These are phyloP conservation scores for Andrena bicolor DNA, from an alignment of 2,888 invertebrate genomes.

Conservation along the genomic window DNA sequence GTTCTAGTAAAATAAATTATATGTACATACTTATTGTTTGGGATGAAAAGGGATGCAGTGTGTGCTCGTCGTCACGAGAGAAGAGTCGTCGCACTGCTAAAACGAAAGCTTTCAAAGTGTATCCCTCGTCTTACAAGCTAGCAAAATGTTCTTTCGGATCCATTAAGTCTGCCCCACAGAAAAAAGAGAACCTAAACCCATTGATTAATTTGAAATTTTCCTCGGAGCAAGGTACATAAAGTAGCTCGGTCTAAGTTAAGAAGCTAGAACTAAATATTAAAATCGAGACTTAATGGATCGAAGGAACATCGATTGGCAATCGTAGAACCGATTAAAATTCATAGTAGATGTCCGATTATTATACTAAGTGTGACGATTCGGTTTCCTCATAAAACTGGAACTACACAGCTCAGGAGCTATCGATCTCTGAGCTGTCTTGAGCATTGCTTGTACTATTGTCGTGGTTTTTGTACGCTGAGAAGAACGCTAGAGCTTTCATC, in stretches of 20 bases:
- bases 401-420: constrained; percentile 26
- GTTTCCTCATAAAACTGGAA: not conserved
- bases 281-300: constrained; percentile 49
- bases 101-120: constrained; percentile 3
- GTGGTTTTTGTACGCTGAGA: constrained; percentile 93
- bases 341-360: constrained; percentile 4
- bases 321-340: constrained; percentile 51
- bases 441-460: constrained; percentile 76
- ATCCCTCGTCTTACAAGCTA: constrained; percentile 16
- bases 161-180: constrained; percentile 20
- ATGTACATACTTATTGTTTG: constrained; percentile 55
- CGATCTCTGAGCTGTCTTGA: constrained; percentile 56
- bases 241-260: not conserved
- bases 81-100: constrained; percentile 1
- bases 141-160: constrained; percentile 25
- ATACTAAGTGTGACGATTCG: constrained; percentile 1
- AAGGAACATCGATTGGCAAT: constrained; percentile 49
- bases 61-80: not conserved
- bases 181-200: not conserved
- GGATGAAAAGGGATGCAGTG: constrained; percentile 10
- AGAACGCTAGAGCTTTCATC: constrained; percentile 95
- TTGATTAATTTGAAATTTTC: not conserved
- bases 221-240: too few species aligned
- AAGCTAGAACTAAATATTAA: too few species aligned
- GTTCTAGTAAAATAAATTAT: constrained; percentile 65